phyloP scores from a whole-genome alignment of 2,113 vertebrate genomes.

The Apaloderma vittatum region DNA sequence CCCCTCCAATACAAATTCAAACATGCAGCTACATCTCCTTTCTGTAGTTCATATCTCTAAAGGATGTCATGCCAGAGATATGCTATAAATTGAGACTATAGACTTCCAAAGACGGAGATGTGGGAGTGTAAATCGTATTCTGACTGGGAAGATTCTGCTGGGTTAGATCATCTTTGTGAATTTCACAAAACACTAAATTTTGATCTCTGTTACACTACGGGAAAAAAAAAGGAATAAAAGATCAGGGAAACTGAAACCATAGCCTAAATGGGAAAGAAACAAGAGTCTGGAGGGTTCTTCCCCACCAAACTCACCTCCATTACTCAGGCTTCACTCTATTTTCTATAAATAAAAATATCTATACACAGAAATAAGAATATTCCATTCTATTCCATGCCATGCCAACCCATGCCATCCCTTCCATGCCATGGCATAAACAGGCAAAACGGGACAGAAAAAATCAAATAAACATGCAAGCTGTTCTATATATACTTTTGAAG shows the following conservation, averaged over 20 bases:
- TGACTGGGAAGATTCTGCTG: not conserved
- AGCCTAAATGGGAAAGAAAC: not conserved
- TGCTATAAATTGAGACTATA: not conserved
- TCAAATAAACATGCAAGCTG: conserved; percentile 48
- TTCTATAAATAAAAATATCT: not conserved
- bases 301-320: not conserved
- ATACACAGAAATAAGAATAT: not conserved
- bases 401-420: not conserved
- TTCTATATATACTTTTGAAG: conserved; percentile 42
- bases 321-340: not conserved
- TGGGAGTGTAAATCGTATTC: not conserved
- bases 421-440: not conserved
- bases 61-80: not conserved
- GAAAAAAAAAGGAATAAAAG: not conserved
- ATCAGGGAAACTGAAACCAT: not conserved
- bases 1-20: not conserved
- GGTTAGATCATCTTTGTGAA: conserved; percentile 6
- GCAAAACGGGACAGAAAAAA: conserved; percentile 5
- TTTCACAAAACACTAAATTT: conserved; percentile 24
- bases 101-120: not conserved
- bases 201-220: not conserved
- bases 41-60: not conserved
- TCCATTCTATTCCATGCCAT: not conserved
- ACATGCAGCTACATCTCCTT: not conserved
- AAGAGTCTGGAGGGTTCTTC: not conserved